Base-by-base conservation (phyloP, 1,140 invertebrate genomes). In the Paracyclopina nana region DNA sequence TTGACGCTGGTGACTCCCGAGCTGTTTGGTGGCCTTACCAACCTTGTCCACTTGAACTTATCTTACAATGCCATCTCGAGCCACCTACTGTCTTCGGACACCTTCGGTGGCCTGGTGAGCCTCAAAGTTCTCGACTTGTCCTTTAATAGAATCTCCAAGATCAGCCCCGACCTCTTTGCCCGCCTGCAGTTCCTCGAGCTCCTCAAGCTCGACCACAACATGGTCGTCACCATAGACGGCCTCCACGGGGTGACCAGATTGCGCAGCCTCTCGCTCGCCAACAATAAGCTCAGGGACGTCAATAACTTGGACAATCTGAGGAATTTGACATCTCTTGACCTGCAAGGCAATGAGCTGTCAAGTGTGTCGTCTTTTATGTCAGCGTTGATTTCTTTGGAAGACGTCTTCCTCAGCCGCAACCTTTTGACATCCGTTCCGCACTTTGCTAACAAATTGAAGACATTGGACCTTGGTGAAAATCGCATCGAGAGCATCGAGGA, bases 41-140 rank as follows among this genome's bases (percentile, higher is more conserved):
- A 77, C 50, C 43, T 60, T 20, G 75, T 91, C 48, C 81, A 80
- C 83, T 78, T 43, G 82, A 79, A 72, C 52, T 54, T 48, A 48
- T 48, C 45, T 25, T 12, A 28, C 9, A 48, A 48, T 20, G 45
- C 27, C 16, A 48, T 48, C 25, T 48, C 45, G 20, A 28, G 27
- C 28, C 27, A 22, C 28, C 27, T 25, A n/a, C 25, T 48, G 9
- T 48, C 45, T 4, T 14, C 12, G 29, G 51, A 52, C 44, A 85
- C 82, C 16, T 88, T 92, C 58, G 74, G 77, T 11, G 85, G 85
- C 4, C 70, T 91, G 14, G 86, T 84, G 55, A 75, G 83, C 22
- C 69, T 92, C 52, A 80, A 88, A 1, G 65, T 86, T 4, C 65
- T 92, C 18, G 82, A 88, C 63, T 64, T 92, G 22, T 82, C 82